phyloP scores from a whole-genome alignment of 2,888 invertebrate species.

The Rotaria sp. region DNA sequence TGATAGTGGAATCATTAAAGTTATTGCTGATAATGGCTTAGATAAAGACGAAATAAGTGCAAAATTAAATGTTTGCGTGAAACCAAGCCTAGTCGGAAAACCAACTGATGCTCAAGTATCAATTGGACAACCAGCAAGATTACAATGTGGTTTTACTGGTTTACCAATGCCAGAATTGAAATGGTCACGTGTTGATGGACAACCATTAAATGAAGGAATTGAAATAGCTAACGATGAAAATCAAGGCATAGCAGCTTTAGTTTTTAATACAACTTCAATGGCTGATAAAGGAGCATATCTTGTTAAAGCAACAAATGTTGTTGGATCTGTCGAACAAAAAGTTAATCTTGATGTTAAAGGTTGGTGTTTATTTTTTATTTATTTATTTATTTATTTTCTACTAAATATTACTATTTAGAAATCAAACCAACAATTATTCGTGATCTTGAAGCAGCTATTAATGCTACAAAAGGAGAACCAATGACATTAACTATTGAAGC shows the following conservation, averaged over 20 bases:
- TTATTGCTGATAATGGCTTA: slow-evolving; percentile 34
- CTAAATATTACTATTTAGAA: neutral
- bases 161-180: slow-evolving; percentile 37
- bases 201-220: neutral
- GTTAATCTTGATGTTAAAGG: slow-evolving; percentile 32
- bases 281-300: slow-evolving; percentile 40
- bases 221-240: slow-evolving; percentile 26
- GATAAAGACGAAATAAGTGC: slow-evolving; percentile 29
- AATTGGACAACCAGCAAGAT: neutral
- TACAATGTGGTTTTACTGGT: slow-evolving; percentile 31
- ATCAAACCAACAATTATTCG: slow-evolving; percentile 16
- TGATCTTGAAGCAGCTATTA: slow-evolving; percentile 42
- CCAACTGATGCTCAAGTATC: slow-evolving; percentile 28
- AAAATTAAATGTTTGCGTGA: slow-evolving; percentile 33
- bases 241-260: neutral
- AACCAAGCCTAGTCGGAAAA: slow-evolving; percentile 25
- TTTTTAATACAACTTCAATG: slow-evolving; percentile 28
- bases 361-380: neutral
- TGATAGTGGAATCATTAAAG: slow-evolving; percentile 33
- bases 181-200: slow-evolving; percentile 32
- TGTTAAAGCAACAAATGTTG: slow-evolving; percentile 39
- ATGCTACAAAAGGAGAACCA: slow-evolving; percentile 50
- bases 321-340: slow-evolving; percentile 36
- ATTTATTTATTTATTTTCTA: too few species aligned
- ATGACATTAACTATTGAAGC: slow-evolving; percentile 59